Evolutionary conservation across 1,140 invertebrate species (phyloP).

Genomic region (Elymnias hypermnestra): DNA sequence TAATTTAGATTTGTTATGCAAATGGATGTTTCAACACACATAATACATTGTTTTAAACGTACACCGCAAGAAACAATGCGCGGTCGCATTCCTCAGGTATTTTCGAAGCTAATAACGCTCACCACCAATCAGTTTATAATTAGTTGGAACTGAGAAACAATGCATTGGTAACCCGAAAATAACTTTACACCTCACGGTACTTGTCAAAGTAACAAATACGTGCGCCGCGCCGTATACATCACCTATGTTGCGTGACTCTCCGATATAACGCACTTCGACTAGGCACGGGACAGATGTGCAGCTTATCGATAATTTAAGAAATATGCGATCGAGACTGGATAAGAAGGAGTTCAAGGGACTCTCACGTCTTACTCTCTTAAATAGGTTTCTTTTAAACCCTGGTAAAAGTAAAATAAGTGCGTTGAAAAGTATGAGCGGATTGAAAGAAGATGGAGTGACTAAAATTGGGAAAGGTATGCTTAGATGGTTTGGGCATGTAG

Average conservation of each 20-base stretch:
- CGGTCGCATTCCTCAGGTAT: constrained; percentile 3
- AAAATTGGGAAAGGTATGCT: too few species aligned
- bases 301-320: not conserved
- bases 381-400: too few species aligned
- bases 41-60: not conserved
- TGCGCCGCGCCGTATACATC: not conserved
- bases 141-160: constrained; percentile 3
- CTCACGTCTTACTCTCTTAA: too few species aligned
- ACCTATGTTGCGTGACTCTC: constrained; percentile 5
- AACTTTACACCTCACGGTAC: constrained; percentile 3
- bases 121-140: constrained; percentile 4
- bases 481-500: too few species aligned
- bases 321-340: too few species aligned
- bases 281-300: not conserved
- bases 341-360: too few species aligned
- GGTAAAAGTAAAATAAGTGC: too few species aligned
- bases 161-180: not conserved
- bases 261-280: not conserved
- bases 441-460: too few species aligned
- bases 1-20: too few species aligned
- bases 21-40: too few species aligned
- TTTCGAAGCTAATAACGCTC: not conserved
- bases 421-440: too few species aligned
- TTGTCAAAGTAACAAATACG: constrained; percentile 3
- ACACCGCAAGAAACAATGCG: too few species aligned